phyloP scores from a whole-genome alignment of 1,140 invertebrate species.

The Phenacoccus solenopsis region DNA sequence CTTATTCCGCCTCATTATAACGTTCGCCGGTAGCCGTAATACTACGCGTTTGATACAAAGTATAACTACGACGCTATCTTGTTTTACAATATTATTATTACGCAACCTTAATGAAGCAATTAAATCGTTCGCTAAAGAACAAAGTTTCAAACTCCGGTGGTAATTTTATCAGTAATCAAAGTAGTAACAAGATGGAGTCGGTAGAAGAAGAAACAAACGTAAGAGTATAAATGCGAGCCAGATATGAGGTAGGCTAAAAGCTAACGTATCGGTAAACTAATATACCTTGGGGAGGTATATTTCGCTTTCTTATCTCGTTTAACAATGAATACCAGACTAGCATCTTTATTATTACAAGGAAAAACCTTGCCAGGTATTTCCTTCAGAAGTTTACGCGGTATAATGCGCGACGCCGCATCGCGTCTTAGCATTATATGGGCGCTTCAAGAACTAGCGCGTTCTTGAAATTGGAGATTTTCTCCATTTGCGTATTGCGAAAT shows the following conservation, averaged over 20 bases:
- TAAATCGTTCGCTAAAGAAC: constrained; percentile 1
- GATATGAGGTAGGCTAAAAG: background rate
- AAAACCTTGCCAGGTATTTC: background rate
- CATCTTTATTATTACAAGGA: background rate
- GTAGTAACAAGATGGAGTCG: background rate
- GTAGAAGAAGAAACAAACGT: background rate
- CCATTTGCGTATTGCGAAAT: background rate
- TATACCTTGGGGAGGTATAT: background rate
- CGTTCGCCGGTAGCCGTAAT: too few species aligned
- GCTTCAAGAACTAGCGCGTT: too few species aligned
- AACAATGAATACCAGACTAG: background rate
- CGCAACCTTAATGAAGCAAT: background rate
- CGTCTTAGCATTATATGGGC: too few species aligned
- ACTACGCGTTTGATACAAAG: background rate
- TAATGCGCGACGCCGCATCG: background rate
- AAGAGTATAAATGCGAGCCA: background rate
- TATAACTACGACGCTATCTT: background rate
- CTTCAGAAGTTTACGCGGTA: background rate
- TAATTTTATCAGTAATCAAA: background rate
- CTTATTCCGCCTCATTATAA: too few species aligned
- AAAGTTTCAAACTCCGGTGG: background rate
- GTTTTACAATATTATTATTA: constrained; percentile 4
- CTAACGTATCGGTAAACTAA: constrained; percentile 1
- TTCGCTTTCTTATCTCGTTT: background rate
- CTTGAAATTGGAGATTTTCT: too few species aligned